Percentiles rank a stretch among this genome's conserved stretches.
Evolutionary conservation across 2,888 invertebrate genomes (phyloP).

Genomic region (Urechis unicinctus): DNA sequence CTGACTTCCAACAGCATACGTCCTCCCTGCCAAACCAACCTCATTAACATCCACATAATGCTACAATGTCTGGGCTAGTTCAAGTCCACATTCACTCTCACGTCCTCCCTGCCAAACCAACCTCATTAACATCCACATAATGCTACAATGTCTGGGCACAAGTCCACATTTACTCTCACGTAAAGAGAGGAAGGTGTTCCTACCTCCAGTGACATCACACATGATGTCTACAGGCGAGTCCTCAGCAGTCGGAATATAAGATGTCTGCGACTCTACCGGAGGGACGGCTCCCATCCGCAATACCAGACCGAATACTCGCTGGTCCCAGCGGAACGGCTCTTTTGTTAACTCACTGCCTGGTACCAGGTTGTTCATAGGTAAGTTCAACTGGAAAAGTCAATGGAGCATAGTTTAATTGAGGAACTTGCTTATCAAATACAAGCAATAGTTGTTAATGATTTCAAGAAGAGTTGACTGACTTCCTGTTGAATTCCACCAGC

Average conservation of each 20-base stretch:
- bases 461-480: neutral
- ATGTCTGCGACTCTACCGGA: slow-evolving; percentile 59
- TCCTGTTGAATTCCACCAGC: slow-evolving; percentile 1
- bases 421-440: no score
- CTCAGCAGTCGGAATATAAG: slow-evolving; percentile 77
- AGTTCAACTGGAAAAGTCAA: slow-evolving; percentile 62
- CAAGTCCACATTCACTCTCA: no score
- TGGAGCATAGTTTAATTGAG: neutral
- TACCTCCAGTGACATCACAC: slow-evolving; percentile 97
- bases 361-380: slow-evolving; percentile 85
- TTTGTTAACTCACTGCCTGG: slow-evolving; percentile 94
- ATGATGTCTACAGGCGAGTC: slow-evolving; percentile 92
- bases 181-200: no score
- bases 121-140: neutral
- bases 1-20: slow-evolving; percentile 90
- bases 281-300: slow-evolving; percentile 80
- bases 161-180: no score
- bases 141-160: neutral
- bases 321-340: slow-evolving; percentile 99
- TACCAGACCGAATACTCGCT: slow-evolving; percentile 91
- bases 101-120: slow-evolving; percentile 67
- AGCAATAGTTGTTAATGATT: neutral
- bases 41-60: neutral
- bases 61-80: no score
- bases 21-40: slow-evolving; percentile 64